These are phyloP conservation scores for Hyposmocoma kahamanoa DNA, from an alignment of 1,140 invertebrate genomes.

Conservation along the genomic window DNA sequence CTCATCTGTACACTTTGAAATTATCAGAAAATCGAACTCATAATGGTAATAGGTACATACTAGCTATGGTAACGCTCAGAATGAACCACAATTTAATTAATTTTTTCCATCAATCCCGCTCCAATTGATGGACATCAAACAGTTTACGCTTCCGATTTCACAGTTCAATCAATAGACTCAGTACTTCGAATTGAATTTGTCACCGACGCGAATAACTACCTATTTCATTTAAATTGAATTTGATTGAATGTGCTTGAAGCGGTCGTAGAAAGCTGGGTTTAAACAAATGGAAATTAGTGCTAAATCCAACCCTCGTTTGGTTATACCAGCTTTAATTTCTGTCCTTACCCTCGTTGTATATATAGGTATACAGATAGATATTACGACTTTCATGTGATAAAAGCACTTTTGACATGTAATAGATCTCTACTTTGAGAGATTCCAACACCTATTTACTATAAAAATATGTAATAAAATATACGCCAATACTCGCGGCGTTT, in stretches of 20 bases:
- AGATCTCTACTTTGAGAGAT: no score
- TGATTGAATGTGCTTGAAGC: constrained; percentile 18
- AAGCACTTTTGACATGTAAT: no score
- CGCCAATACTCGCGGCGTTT: no score
- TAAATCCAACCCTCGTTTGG: no score
- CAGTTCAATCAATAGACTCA: not conserved
- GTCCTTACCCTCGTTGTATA: no score
- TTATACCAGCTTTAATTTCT: no score
- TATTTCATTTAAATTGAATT: constrained; percentile 21
- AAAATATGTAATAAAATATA: no score
- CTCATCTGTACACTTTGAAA: not conserved
- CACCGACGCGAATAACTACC: not conserved
- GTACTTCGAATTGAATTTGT: constrained; percentile 4
- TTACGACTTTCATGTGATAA: no score
- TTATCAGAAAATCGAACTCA: not conserved
- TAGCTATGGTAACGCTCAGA: not conserved
- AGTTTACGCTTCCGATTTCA: not conserved
- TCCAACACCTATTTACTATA: no score
- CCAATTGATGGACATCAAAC: not conserved
- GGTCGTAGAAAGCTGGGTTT: constrained; percentile 10
- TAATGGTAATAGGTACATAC: not conserved
- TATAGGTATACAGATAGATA: no score
- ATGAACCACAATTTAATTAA: no score
- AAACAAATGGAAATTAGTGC: constrained; percentile 1
- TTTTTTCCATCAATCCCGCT: no score